phyloP scores from a whole-genome alignment of 2,888 invertebrate genomes.

The Lasius fuliginosus region DNA sequence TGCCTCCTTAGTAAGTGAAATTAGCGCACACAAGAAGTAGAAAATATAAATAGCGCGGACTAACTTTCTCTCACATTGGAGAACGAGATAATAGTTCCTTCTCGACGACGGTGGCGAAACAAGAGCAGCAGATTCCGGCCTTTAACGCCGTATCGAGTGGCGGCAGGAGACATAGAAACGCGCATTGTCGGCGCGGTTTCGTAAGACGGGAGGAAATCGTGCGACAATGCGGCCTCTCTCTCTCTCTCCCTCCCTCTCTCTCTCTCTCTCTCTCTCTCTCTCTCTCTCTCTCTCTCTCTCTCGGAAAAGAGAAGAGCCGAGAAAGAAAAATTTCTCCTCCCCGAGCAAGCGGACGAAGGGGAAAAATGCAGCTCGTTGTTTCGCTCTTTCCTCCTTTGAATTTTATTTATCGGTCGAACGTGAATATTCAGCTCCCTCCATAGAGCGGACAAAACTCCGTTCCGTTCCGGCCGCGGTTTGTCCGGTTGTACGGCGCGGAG shows the following conservation, averaged over 20 bases:
- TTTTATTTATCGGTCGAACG: conserved; percentile 79
- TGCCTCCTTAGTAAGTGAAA: background rate
- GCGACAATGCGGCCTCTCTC: conserved; percentile 71
- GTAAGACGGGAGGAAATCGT: conserved; percentile 73
- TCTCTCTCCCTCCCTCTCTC: background rate
- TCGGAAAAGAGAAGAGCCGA: background rate
- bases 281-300: background rate
- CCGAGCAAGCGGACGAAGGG: conserved; percentile 5
- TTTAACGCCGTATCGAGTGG: conserved; percentile 70
- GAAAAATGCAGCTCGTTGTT: conserved; percentile 72
- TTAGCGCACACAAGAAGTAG: background rate
- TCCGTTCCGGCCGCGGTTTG: conserved; percentile 45
- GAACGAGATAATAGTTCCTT: conserved; percentile 29
- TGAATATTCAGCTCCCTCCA: conserved; percentile 78
- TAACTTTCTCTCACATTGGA: conserved; percentile 40
- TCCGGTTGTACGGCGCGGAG: conserved; percentile 25
- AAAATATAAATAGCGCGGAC: conserved; percentile 10
- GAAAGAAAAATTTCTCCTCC: conserved; percentile 62
- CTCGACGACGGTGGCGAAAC: background rate
- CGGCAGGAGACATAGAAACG: conserved; percentile 69
- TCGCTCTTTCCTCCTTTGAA: conserved; percentile 71
- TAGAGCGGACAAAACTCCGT: conserved; percentile 67
- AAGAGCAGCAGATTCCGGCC: conserved; percentile 57
- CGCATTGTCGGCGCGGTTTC: conserved; percentile 70
- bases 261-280: background rate